These are phyloP conservation scores for Anas georgica DNA, from an alignment of 2,797 vertebrate species.

Conservation along the genomic window DNA sequence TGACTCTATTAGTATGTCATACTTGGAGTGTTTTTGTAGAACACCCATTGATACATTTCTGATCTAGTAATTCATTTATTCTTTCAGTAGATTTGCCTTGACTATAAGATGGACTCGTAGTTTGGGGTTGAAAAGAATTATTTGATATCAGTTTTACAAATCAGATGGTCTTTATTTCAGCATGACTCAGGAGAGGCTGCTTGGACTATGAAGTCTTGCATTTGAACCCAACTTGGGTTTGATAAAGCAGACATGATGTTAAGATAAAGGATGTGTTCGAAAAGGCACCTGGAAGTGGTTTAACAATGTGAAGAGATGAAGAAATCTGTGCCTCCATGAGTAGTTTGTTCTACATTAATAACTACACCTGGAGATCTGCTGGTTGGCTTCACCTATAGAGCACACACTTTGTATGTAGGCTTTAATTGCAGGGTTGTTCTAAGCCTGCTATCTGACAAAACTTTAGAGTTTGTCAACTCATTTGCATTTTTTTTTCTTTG, in stretches of 20 bases:
- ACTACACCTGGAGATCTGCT: neutral
- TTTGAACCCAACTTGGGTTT: neutral
- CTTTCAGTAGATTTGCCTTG: neutral
- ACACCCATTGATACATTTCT: neutral
- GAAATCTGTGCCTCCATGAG: neutral
- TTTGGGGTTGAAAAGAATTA: neutral
- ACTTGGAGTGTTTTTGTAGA: neutral
- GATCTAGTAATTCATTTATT: neutral
- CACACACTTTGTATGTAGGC: neutral
- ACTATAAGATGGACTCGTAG: neutral
- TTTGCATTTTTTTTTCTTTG: neutral
- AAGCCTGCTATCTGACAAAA: neutral
- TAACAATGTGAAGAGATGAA: neutral
- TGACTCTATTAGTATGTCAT: neutral
- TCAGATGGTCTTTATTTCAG: neutral
- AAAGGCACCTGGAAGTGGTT: neutral
- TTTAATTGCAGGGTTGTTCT: neutral
- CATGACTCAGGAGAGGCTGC: neutral
- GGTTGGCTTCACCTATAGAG: neutral
- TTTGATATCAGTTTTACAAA: neutral
- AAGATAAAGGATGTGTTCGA: neutral
- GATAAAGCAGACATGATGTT: neutral
- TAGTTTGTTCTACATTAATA: neutral
- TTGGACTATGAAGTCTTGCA: neutral
- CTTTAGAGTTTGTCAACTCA: neutral